Evolutionary conservation across 2,797 vertebrate species (phyloP).

Genomic region (Jordanella pulchra): DNA sequence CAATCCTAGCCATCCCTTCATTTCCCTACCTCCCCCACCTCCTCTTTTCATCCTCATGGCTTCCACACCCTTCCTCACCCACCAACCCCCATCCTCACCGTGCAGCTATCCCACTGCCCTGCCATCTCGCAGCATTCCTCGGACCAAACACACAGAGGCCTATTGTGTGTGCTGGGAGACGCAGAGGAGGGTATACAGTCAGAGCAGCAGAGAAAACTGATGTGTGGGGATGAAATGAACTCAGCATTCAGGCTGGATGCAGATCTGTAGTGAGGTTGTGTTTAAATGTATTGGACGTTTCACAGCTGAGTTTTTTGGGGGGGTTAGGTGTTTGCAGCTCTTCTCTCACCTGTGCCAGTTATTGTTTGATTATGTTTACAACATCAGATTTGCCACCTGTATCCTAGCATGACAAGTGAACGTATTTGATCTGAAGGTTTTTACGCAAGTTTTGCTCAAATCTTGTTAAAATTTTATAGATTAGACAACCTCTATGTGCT

Average conservation of each 20-base stretch:
- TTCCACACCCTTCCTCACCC: constrained; percentile 76
- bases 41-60: constrained; percentile 57
- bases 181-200: constrained; percentile 74
- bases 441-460: neutral
- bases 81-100: constrained; percentile 80
- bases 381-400: constrained; percentile 1
- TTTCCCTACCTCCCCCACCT: constrained; percentile 48
- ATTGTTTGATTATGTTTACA: constrained; percentile 21
- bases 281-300: neutral
- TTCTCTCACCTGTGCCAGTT: constrained; percentile 10
- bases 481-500: neutral
- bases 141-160: constrained; percentile 82
- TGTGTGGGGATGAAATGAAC: constrained; percentile 53
- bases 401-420: constrained; percentile 1
- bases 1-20: constrained; percentile 69
- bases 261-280: constrained; percentile 11
- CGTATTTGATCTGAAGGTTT: neutral
- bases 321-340: constrained; percentile 9
- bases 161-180: constrained; percentile 79
- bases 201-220: constrained; percentile 62
- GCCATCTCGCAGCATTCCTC: constrained; percentile 85
- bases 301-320: constrained; percentile 1
- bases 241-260: constrained; percentile 43
- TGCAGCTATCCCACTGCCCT: constrained; percentile 81
- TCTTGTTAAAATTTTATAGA: neutral